Base-by-base conservation (phyloP, 2,888 invertebrate species). In the Axea sp. region DNA sequence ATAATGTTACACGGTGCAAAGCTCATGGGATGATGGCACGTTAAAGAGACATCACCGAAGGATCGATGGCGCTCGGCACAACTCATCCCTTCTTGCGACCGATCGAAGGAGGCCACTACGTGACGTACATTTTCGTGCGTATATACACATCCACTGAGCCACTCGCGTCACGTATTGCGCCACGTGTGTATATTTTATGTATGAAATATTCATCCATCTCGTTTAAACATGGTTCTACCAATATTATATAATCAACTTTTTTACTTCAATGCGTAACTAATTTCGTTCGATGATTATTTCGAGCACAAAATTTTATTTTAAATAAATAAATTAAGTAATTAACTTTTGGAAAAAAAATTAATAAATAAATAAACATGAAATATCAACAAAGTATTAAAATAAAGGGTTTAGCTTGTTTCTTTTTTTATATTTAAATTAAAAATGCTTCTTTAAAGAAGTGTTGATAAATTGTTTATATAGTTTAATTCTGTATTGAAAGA, bases 31-130 rank as follows among this genome's bases (percentile, higher is more conserved):
- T 45, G 30, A 45, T 24, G 45, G 17, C 17, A 59, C 26, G 35
- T 59, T 26, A 12, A 8, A 9, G 43, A 59, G 35, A 59, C 26
- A 45, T 59, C 35, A 12, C 14, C 9, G 43, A 59, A 45, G 17
- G 31, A 59, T 43, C 59, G 45, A 59, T 59, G 59, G 59, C 35
- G 35, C 43, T 26, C 37, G 41, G 8, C 19, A 11, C 37, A 22
- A 43, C 43, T 43, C 57, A 45, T 45, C 59, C 45, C 59, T 59
- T 59, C 35, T 33, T 45, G 45, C 8, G n/a, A 3, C 33, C 22
- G 14, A 37, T 37, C 47, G 47, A 60, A 60, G 60, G 60, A 60
- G 45, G 35, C 59, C 59, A 47, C 28, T 60, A 60, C 47, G 59
- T 60, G 59, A 60, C 59, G 47, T 60, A 60, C 47, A 37, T 41